These are phyloP conservation scores for Sphecodes monilicornis DNA, from an alignment of 2,888 invertebrate species.

Conservation along the genomic window DNA sequence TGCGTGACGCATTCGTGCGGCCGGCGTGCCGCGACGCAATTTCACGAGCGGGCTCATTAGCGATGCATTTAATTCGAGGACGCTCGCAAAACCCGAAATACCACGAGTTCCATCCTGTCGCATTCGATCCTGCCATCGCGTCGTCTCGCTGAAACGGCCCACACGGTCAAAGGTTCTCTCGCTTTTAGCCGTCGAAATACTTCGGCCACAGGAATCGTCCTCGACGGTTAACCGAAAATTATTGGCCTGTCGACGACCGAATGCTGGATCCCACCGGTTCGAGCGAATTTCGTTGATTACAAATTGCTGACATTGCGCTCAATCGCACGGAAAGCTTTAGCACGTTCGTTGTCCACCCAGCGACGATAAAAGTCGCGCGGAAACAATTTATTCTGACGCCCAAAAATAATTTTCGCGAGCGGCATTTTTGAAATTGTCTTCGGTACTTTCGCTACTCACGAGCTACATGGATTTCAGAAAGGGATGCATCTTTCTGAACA, in stretches of 20 bases:
- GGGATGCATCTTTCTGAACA: too few species aligned
- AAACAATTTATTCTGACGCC: background rate
- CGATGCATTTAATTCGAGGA: slow-evolving; percentile 73
- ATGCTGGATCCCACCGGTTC: background rate
- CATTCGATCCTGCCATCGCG: background rate
- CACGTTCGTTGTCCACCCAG: background rate
- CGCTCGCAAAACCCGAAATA: slow-evolving; percentile 57
- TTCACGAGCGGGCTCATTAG: slow-evolving; percentile 74
- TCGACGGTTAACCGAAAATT: slow-evolving; percentile 7
- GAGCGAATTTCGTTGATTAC: background rate
- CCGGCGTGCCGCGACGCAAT: slow-evolving; percentile 67
- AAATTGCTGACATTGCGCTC: background rate
- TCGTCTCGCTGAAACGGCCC: slow-evolving; percentile 10
- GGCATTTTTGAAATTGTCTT: background rate
- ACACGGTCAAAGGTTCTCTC: background rate
- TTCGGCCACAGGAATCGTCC: background rate
- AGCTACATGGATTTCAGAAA: too few species aligned
- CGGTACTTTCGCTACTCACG: too few species aligned
- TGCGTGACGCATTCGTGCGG: slow-evolving; percentile 67
- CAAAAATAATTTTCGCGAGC: background rate
- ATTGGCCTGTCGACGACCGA: background rate
- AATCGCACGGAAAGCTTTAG: background rate
- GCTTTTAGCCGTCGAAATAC: slow-evolving; percentile 12
- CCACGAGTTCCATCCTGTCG: slow-evolving; percentile 37
- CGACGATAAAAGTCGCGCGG: background rate